Conservation (phyloP, 2,888 invertebrate genomes). For the Standfussiana lucernea region DNA sequence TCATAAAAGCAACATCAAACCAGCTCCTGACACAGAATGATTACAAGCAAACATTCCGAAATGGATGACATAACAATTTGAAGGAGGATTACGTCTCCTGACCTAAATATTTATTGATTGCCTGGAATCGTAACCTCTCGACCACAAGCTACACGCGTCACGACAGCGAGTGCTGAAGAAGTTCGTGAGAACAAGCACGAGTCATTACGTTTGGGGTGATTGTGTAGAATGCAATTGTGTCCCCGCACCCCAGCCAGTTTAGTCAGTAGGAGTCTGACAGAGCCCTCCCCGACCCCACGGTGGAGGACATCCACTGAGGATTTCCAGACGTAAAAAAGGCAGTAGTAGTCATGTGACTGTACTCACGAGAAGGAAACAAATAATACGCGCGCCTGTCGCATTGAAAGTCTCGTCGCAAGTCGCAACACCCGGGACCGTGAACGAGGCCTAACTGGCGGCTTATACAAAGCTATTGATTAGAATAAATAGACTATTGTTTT, state of each 20-base stretch:
- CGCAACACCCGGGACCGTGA: background rate
- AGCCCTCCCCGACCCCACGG: background rate
- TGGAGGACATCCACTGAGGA: background rate
- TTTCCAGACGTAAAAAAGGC: background rate
- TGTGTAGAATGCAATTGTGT: background rate
- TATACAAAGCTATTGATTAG: conserved; percentile 55
- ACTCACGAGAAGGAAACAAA: background rate
- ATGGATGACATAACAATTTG: conserved; percentile 51
- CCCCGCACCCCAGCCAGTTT: background rate
- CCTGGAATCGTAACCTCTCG: conserved; percentile 16
- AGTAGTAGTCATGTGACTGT: background rate
- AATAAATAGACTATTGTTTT: conserved; percentile 50
- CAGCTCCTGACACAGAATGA: conserved; percentile 22
- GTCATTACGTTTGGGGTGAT: background rate
- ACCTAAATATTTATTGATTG: conserved; percentile 62
- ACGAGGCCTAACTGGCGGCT: conserved; percentile 22
- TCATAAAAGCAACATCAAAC: background rate
- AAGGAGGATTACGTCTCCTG: conserved; percentile 51
- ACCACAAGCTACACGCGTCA: background rate
- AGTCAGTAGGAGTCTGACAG: background rate
- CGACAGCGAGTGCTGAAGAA: background rate
- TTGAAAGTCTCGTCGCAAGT: background rate
- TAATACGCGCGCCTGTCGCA: background rate
- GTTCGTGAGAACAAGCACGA: background rate
- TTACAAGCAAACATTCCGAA: conserved; percentile 48